These are phyloP conservation scores for Mormyrus hasselquistii DNA, from an alignment of 2,797 vertebrate species.

Conservation along the genomic window DNA sequence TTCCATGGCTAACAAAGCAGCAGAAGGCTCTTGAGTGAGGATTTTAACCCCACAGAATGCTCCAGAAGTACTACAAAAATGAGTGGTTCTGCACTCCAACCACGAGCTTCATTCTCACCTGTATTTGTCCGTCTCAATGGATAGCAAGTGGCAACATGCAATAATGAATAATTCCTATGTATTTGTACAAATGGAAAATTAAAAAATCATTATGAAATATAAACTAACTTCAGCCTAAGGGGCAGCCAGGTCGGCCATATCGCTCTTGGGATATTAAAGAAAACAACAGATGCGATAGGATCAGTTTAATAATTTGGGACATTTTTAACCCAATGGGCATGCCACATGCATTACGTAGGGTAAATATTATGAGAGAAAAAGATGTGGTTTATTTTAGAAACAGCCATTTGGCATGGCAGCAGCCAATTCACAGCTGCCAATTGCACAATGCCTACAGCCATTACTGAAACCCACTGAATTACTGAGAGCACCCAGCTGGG, in stretches of 20 bases:
- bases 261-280: neutral
- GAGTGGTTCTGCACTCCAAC: neutral
- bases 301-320: neutral
- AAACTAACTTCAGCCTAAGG: neutral
- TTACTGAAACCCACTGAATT: neutral
- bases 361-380: neutral
- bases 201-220: neutral
- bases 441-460: constrained; percentile 23
- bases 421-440: neutral
- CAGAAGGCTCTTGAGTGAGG: neutral
- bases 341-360: neutral
- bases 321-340: neutral
- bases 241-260: neutral
- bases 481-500: neutral
- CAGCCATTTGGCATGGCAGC: neutral
- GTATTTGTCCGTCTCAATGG: neutral
- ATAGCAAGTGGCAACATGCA: neutral
- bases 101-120: neutral
- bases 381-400: neutral
- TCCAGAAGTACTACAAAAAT: neutral
- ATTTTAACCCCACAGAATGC: neutral
- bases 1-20: neutral
- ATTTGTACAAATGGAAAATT: neutral
- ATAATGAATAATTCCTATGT: neutral
- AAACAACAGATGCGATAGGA: neutral